Conservation (phyloP, 1,140 invertebrate genomes). For the Nomia melanderi region DNA sequence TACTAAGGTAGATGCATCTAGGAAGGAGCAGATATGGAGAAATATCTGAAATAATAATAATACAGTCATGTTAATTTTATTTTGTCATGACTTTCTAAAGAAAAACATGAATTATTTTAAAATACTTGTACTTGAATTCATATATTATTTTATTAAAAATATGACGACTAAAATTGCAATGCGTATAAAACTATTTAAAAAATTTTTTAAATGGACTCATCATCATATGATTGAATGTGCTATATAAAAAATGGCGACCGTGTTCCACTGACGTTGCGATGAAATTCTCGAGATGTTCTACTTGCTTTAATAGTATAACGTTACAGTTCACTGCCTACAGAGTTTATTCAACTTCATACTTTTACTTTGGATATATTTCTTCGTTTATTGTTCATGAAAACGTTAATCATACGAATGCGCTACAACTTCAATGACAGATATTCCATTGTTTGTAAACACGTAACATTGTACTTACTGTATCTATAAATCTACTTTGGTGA, state of each 20-base stretch:
- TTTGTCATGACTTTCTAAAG: not conserved
- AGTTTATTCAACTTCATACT: slow-evolving; percentile 22
- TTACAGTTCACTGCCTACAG: not conserved
- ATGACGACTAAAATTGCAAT: not conserved
- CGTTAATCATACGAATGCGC: not conserved
- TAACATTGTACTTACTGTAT: not conserved
- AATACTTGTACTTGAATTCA: not conserved
- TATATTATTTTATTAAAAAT: not conserved
- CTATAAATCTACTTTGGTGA: not conserved
- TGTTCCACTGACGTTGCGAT: not conserved
- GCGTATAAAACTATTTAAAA: not conserved
- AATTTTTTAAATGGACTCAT: not conserved
- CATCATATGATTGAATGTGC: not conserved
- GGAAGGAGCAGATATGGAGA: slow-evolving; percentile 75
- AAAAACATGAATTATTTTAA: not conserved
- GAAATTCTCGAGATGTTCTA: slow-evolving; percentile 1
- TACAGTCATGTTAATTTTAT: slow-evolving; percentile 7
- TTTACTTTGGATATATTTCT: not conserved
- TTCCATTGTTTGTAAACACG: slow-evolving; percentile 27
- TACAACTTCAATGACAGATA: not conserved
- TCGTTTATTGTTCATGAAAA: not conserved
- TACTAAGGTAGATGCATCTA: slow-evolving; percentile 74
- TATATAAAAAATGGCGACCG: slow-evolving; percentile 20
- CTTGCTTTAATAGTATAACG: slow-evolving; percentile 4
- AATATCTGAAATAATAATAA: slow-evolving; percentile 72